phyloP scores from a whole-genome alignment of 1,140 invertebrate genomes.

The Coptotermes formosanus region DNA sequence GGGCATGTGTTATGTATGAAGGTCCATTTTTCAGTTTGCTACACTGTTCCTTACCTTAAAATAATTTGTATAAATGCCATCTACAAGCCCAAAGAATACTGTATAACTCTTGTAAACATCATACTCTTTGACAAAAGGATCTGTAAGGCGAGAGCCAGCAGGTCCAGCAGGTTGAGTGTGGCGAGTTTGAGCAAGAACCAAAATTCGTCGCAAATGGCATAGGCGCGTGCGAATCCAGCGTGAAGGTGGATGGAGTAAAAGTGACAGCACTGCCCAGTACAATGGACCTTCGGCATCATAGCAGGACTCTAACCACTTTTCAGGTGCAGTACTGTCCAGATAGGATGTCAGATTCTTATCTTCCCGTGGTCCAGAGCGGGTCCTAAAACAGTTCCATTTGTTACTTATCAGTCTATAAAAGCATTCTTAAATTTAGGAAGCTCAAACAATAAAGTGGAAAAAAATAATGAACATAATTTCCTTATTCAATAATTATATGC shows the following conservation, averaged over 20 bases:
- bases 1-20: slow-evolving; percentile 19
- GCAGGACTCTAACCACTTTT: slow-evolving; percentile 72
- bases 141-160: slow-evolving; percentile 50
- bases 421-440: not conserved
- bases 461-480: not conserved
- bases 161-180: slow-evolving; percentile 57
- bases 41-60: slow-evolving; percentile 60
- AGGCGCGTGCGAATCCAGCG: slow-evolving; percentile 68
- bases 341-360: slow-evolving; percentile 69
- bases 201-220: slow-evolving; percentile 71
- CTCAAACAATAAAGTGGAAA: no score
- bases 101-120: slow-evolving; percentile 80
- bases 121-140: slow-evolving; percentile 58
- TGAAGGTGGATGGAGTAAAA: slow-evolving; percentile 72
- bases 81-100: slow-evolving; percentile 79
- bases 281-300: slow-evolving; percentile 88
- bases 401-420: slow-evolving; percentile 17
- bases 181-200: slow-evolving; percentile 78
- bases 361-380: slow-evolving; percentile 70
- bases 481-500: not conserved
- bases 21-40: slow-evolving; percentile 26
- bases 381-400: slow-evolving; percentile 55
- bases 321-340: slow-evolving; percentile 51
- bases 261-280: slow-evolving; percentile 78
- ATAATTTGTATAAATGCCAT: slow-evolving; percentile 72